These are phyloP conservation scores for Amiota communis DNA, from an alignment of 2,888 invertebrate genomes.

Conservation along the genomic window DNA sequence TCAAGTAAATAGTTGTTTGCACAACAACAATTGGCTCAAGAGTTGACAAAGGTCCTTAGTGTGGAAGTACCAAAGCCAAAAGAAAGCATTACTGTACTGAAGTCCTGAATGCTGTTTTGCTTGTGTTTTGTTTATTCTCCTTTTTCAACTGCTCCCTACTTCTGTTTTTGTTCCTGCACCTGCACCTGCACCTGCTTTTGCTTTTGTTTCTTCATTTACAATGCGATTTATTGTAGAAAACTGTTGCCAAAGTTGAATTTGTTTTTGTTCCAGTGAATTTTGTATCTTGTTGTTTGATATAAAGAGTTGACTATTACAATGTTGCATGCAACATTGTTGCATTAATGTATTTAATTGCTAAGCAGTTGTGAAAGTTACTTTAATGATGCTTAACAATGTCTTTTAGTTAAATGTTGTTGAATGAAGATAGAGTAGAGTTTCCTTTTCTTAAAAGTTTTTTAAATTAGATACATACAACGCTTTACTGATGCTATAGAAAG, in stretches of 20 bases:
- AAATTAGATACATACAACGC: too few relatives aligned
- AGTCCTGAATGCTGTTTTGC: too few relatives aligned
- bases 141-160: too few relatives aligned
- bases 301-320: neutral
- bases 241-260: slow-evolving; percentile 15
- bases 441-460: too few relatives aligned
- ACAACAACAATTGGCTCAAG: slow-evolving; percentile 53
- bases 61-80: neutral
- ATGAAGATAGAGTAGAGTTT: too few relatives aligned
- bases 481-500: too few relatives aligned
- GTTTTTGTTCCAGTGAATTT: neutral
- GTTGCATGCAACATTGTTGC: neutral
- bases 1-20: slow-evolving; percentile 51
- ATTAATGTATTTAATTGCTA: slow-evolving; percentile 2
- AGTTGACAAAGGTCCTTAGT: neutral
- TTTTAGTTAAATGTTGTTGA: too few relatives aligned
- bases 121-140: too few relatives aligned
- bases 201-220: neutral
- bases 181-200: too few relatives aligned
- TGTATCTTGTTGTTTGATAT: neutral
- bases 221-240: slow-evolving; percentile 23
- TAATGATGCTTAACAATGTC: too few relatives aligned
- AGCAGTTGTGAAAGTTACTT: neutral
- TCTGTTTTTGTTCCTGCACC: too few relatives aligned
- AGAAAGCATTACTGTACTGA: neutral